Evolutionary conservation across 2,888 invertebrate genomes (phyloP).

Genomic region (Drosophila recens): DNA sequence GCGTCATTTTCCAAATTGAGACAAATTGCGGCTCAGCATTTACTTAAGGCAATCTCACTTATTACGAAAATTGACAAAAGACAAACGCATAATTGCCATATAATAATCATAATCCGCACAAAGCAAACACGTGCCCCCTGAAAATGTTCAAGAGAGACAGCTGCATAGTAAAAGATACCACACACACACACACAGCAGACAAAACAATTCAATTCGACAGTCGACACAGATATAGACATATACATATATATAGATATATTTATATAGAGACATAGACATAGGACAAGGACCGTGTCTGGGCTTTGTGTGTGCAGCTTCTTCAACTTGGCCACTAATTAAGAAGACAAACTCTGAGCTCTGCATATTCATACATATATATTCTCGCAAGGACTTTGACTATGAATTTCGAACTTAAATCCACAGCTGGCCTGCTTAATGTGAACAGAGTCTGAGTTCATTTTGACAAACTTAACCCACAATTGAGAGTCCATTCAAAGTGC

Average conservation of each 20-base stretch:
- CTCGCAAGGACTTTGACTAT: conserved; percentile 25
- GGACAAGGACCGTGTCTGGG: conserved; percentile 29
- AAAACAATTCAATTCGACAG: conserved; percentile 26
- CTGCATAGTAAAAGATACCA: conserved; percentile 16
- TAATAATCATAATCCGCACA: conserved; percentile 81
- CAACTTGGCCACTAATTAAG: conserved; percentile 76
- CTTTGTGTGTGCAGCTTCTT: conserved; percentile 40
- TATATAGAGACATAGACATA: conserved; percentile 2
- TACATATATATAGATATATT: not conserved
- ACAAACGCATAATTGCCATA: conserved; percentile 78
- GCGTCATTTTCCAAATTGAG: conserved; percentile 70
- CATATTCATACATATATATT: conserved; percentile 1
- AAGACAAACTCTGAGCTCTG: conserved; percentile 69
- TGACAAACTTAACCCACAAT: conserved; percentile 32
- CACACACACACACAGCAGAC: conserved; percentile 19
- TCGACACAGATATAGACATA: conserved; percentile 10
- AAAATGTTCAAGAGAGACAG: conserved; percentile 25
- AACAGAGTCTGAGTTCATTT: conserved; percentile 17
- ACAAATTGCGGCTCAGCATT: conserved; percentile 65
- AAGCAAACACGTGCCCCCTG: conserved; percentile 66
- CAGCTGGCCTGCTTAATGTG: not conserved
- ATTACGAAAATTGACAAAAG: conserved; percentile 75
- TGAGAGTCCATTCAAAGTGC: conserved; percentile 39
- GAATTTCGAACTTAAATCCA: not conserved
- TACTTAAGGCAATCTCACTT: conserved; percentile 72